Evolutionary conservation across 2,113 vertebrate species (phyloP), one percentile per base, ranked within the genome.

Genomic region (Lota lota): DNA sequence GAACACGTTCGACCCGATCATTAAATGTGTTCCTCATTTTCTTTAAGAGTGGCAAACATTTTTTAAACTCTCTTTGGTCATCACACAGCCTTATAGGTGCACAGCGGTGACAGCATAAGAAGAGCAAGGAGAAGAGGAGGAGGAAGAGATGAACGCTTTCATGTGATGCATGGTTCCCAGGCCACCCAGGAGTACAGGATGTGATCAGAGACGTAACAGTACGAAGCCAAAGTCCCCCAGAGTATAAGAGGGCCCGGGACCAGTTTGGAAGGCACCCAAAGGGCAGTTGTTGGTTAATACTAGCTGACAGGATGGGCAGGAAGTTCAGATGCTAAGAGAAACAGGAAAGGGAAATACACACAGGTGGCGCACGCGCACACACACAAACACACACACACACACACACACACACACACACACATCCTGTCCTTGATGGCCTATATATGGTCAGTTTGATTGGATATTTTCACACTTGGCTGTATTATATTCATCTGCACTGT

Each of bases 301-400:
- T 72, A 86, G 87, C 80, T 86, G 78, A 87, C 81, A 87, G 87
- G 89, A 88, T 15, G 18, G 53, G 18, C 53, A 56, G 53, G 53
- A 75, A 86, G 76, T 83, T 83, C 87, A 83, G 85, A 79, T 76
- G 83, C 83, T 62, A 77, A 76, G 78, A 90, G 83, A 83, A 88
- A 88, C 88, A 90, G 90, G 89, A 91, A 89, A 74, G 85, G 88
- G 90, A 90, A 90, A 77, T 78, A 50, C 77, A 75, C 88, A 82
- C 80, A 67, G 78, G 77, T 78, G 74, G 78, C 87, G 89, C 53
- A 56, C 53, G 18, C 53, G 14, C 53, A 56, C 53, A 56, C 53
- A 56, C 53, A 18, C 15, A 56, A 3, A 56, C 53, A 56, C 53
- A 56, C 53, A 54, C 53, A 54, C 4, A 54, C 53, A 1, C 53